These are phyloP conservation scores for Dendropsophus ebraccatus DNA, from an alignment of 2,113 vertebrate species.

Conservation along the genomic window DNA sequence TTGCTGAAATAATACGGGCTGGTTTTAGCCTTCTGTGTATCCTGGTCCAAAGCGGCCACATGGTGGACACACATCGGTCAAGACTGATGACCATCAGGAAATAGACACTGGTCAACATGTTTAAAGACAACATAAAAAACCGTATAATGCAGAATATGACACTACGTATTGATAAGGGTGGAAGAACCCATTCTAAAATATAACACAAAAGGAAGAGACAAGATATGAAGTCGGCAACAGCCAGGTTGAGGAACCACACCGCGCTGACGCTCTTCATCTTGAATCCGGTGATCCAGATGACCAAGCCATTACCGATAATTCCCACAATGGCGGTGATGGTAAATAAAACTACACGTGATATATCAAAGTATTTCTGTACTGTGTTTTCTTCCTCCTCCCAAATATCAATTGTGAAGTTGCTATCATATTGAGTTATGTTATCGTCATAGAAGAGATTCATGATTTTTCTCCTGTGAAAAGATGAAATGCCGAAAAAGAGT, in stretches of 20 bases:
- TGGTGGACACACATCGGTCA: background rate
- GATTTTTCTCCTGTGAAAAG: too few species aligned
- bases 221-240: conserved; percentile 69
- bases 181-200: background rate
- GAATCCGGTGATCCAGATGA: conserved; percentile 73
- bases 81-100: background rate
- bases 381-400: too few species aligned
- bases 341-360: background rate
- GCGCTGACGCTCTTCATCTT: conserved; percentile 72
- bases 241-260: conserved; percentile 73
- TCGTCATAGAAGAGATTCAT: too few species aligned
- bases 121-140: background rate
- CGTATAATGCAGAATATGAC: background rate
- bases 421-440: too few species aligned
- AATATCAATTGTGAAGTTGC: too few species aligned
- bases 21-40: background rate
- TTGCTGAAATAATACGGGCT: background rate
- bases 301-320: conserved; percentile 55
- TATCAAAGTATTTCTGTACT: background rate
- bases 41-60: background rate
- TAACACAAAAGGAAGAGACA: background rate
- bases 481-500: too few species aligned
- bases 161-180: background rate
- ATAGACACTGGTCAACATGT: background rate
- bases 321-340: background rate